Percentiles rank a stretch among this genome's conserved stretches.
Conservation (phyloP, 2,888 invertebrate genomes). For the Pollenia griseotomentosa region DNA sequence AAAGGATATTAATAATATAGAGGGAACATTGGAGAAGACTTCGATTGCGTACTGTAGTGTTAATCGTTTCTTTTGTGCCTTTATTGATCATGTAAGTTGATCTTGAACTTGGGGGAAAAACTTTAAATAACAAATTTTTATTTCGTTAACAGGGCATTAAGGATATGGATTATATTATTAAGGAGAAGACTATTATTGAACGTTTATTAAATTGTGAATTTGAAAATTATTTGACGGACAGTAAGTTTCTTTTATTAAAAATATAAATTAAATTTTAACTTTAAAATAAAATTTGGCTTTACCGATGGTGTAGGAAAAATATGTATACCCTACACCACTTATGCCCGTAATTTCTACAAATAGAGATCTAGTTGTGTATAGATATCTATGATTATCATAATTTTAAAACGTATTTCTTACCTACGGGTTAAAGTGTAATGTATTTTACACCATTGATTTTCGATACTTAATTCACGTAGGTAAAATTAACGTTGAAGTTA, state of each 20-base stretch:
- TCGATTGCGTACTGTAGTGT: constrained; percentile 87
- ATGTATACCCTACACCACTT: too few relatives aligned
- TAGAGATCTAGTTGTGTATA: too few relatives aligned
- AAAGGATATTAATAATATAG: constrained; percentile 80
- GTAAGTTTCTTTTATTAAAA: constrained; percentile 75
- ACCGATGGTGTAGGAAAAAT: too few relatives aligned
- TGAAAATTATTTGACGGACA: constrained; percentile 85
- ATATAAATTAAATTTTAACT: neutral
- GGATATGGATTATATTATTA: constrained; percentile 90
- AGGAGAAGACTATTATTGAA: constrained; percentile 88
- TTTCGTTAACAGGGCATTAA: constrained; percentile 86
- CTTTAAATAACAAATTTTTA: neutral
- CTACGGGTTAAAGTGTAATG: too few relatives aligned
- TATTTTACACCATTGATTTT: too few relatives aligned
- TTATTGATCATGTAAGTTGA: constrained; percentile 89
- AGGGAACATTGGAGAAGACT: constrained; percentile 84
- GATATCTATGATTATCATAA: too few relatives aligned
- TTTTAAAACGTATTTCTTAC: too few relatives aligned
- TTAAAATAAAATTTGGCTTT: too few relatives aligned
- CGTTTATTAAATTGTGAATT: constrained; percentile 87
- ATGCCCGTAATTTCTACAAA: too few relatives aligned
- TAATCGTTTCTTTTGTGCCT: constrained; percentile 90
- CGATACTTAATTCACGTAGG: too few relatives aligned
- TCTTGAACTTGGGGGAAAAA: neutral
- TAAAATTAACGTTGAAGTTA: too few relatives aligned